These are phyloP conservation scores for Cherax destructor DNA, from an alignment of 1,140 invertebrate species.

Conservation along the genomic window DNA sequence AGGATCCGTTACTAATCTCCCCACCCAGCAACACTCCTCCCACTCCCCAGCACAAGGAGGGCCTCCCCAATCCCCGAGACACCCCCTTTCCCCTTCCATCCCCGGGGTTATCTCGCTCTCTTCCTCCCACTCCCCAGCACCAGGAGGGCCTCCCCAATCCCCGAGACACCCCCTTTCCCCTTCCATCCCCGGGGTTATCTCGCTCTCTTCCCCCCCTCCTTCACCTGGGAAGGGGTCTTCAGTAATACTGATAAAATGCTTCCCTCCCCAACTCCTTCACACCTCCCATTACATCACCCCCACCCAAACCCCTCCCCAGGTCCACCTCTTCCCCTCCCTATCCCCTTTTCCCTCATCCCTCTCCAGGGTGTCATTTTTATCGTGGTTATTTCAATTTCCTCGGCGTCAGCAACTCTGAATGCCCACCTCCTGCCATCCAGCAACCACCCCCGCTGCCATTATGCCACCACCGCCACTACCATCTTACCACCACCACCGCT, in stretches of 20 bases:
- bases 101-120: neutral
- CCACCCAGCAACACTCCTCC: too few species aligned
- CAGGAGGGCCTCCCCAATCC: neutral
- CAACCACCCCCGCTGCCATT: too few species aligned
- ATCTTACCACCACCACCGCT: too few species aligned
- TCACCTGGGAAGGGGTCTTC: too few species aligned
- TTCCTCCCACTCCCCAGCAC: neutral
- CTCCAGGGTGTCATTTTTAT: constrained; percentile 17
- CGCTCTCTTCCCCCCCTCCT: neutral
- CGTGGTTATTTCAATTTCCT: constrained; percentile 43
- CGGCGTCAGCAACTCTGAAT: constrained; percentile 31
- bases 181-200: neutral
- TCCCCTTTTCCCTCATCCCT: neutral
- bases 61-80: neutral
- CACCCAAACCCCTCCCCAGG: neutral
- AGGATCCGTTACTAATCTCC: too few species aligned
- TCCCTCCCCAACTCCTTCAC: neutral
- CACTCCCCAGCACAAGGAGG: neutral
- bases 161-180: neutral
- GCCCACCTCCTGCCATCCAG: neutral
- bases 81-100: neutral
- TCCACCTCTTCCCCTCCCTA: neutral
- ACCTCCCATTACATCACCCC: neutral
- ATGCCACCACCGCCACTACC: too few species aligned
- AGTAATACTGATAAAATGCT: neutral